Evolutionary conservation across 2,113 vertebrate genomes (phyloP), one percentile per base, ranked within the genome.

Genomic region (Calyptomena viridis): DNA sequence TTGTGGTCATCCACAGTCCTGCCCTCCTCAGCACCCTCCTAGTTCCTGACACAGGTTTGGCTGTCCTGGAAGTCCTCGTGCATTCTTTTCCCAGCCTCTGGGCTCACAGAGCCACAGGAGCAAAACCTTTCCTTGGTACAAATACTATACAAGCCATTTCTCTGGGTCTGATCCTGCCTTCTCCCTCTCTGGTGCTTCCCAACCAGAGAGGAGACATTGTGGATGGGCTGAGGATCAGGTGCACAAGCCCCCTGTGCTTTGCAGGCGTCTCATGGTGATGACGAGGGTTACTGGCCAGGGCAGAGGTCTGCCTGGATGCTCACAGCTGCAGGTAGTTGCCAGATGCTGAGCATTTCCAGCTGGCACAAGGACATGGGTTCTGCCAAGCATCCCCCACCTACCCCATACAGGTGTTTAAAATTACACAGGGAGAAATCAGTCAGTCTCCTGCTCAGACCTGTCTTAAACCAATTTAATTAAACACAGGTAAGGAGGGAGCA

Each of bases 121-220:
- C 11, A 40, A 31, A 52, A 5, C 11, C 28, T 16, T 47, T 18
- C 44, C 40, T 47, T 12, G 25, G 47, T 16, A 14, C 27, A 14
- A 73, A 50, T 39, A n/a, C n/a, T n/a, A 23, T 58, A 7, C 0
- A 14, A 6, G 2, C 5, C 24, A 5, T n/a, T 62, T 37, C 25
- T 53, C 55, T 3, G 16, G 4, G 15, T 24, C 62, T 14, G 9
- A 13, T 19, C 58, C 55, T 50, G 4, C 30, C 33, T 39, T 49
- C 3, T 8, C 47, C 31, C 27, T 40, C 63, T 31, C 35, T 2
- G 5, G 39, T 3, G 9, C 50, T 63, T 79, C 42, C 47, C 4
- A 7, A 1, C 11, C n/a, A 1, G 14, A 24, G 64, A 40, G 44
- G 33, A 21, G 10, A 10, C 4, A 1, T 9, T 0, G 0, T 2